Evolutionary conservation across 2,797 vertebrate species (phyloP), one percentile per base, ranked within the genome.

Genomic region (Smutsia temminckii): DNA sequence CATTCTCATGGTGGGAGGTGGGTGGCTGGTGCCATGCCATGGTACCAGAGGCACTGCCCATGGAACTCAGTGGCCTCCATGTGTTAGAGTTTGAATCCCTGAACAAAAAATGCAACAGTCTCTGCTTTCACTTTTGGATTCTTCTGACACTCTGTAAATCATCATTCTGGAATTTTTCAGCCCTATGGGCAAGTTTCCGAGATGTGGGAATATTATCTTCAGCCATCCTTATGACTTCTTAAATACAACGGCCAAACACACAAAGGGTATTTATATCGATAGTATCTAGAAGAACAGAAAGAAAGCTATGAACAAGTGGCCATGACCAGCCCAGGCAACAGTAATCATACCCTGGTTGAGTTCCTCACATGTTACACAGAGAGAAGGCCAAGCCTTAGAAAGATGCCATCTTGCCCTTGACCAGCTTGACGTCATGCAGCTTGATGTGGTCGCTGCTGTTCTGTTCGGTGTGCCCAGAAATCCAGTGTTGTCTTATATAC

Each of bases 81-180:
- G 20, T 71, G 23, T 92, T n/a, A 66, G 75, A 32, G n/a, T 78
- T 91, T 20, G 9, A 57, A 32, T 64, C 7, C 23, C 69, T 57
- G 46, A 61, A 49, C 37, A 59, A 69, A 72, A 91, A 72, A 72
- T 55, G 46, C 40, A 53, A 66, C 12, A 46, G 17, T 49, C 51
- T 29, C 14, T 83, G 25, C 74, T 64, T n/a, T 93, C 69, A 20
- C 42, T 55, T 51, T 63, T 64, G 55, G 53, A 80, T 59, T 64
- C 29, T 89, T 85, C 61, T 63, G 57, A 63, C 25, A 74, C 18
- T 4, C 16, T 27, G 18, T 55, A 59, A 91, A 69, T 93, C 59
- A 23, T 13, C 42, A 34, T 61, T 29, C 37, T 64, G 63, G 42
- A 51, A 66, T n/a, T 61, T 93, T 93, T 89, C 40, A 78, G 18